Base-by-base conservation (phyloP, 30 jellyfish, hydroid and myxozoan species). In the Pseudorhiza aurosa region DNA sequence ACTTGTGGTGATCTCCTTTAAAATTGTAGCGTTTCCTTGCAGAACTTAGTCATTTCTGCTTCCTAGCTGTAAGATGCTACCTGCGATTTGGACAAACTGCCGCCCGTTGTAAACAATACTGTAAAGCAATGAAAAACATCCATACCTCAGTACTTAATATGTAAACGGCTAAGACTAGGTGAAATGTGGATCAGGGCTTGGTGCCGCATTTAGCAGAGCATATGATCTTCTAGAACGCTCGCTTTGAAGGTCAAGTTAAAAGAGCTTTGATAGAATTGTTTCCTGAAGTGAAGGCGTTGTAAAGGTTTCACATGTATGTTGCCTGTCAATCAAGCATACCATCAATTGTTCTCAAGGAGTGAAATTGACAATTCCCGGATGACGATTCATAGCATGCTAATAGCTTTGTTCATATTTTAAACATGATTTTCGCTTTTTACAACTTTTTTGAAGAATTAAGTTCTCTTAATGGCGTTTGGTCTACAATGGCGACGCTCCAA, bases 241-340 rank as follows among this genome's bases (percentile, higher is more conserved):
- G 65, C 86, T 72, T 72, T 53, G 75, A 53, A 71, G 58, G 46
- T 45, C 73, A 71, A 51, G 11, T 44, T 62, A 72, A 72, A 72
- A 72, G 86, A 53, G 29, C 74, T 53, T 33, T 32, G 33, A 26
- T 37, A 37, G 63, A 65, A 64, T 28, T 67, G 91, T 44, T 80
- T 80, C 91, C 91, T 80, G 58, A 64, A 76, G 79, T 76, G 88
- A 76, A 80, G 91, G 91, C 91, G 91, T 80, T 80, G 80, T 58
- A 80, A 80, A 62, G 91, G 90, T 60, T 77, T 77, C 90, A 77
- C 90, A 59, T 80, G 84, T 65, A 80, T 80, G 71, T 53, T 62
- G 68, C 63, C 91, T 80, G 91, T 70, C 91, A 80, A 80, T 80
- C 91, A 80, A 45, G 84, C 91, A 80, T 80, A 80, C 91, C 91